Evolutionary conservation across 2,888 invertebrate species (phyloP).

Genomic region (Drosophila falleni): DNA sequence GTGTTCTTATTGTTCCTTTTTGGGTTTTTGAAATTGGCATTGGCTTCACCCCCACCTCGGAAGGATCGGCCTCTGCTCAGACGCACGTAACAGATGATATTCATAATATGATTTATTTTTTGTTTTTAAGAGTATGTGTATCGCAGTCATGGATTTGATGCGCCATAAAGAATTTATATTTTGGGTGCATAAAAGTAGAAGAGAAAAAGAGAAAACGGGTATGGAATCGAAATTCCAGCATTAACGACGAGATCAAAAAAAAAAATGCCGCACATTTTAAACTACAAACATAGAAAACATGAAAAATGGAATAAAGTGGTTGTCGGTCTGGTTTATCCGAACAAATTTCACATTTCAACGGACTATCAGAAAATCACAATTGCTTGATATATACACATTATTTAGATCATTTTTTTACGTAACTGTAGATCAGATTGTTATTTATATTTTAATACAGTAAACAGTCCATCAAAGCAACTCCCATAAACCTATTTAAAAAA

Average conservation of each 20-base stretch:
- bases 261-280: conserved; percentile 48
- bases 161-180: conserved; percentile 24
- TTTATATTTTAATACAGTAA: neutral
- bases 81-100: conserved; percentile 35
- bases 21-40: conserved; percentile 30
- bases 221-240: conserved; percentile 82
- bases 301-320: neutral
- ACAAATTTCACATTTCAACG: neutral
- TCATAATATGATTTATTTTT: conserved; percentile 4
- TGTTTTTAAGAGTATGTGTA: conserved; percentile 26
- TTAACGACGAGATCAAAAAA: conserved; percentile 66
- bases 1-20: conserved; percentile 58
- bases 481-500: too few relatives aligned
- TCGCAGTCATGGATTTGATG: conserved; percentile 28
- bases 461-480: too few relatives aligned
- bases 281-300: conserved; percentile 40
- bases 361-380: neutral
- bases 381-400: neutral
- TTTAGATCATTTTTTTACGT: neutral
- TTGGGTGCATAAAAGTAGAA: conserved; percentile 72
- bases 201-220: conserved; percentile 79
- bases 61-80: conserved; percentile 41
- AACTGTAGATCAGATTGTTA: neutral
- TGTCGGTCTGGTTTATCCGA: neutral
- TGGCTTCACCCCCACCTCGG: neutral